Conservation (phyloP, 1,140 invertebrate genomes). For the Octopus bimaculoides region DNA sequence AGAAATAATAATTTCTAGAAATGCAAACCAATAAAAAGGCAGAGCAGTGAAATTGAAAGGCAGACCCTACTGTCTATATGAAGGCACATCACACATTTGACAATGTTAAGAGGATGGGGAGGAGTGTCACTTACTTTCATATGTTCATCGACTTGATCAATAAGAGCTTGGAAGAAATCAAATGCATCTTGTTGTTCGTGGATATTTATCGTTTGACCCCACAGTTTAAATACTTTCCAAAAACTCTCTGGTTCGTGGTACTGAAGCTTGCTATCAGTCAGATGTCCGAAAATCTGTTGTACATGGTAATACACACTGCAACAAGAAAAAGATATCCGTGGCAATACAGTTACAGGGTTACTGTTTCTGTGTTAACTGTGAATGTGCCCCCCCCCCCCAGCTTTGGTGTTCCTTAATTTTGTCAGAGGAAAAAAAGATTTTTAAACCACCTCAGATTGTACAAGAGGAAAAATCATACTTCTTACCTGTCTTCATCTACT, state of each 20-base stretch:
- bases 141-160: conserved; percentile 52
- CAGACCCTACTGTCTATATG: no score
- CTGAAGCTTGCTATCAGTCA: conserved; percentile 53
- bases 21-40: no score
- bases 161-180: conserved; percentile 53
- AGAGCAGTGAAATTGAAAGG: no score
- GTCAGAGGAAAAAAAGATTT: no score
- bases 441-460: no score
- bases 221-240: conserved; percentile 54
- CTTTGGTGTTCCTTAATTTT: no score
- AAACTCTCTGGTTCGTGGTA: conserved; percentile 54
- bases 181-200: conserved; percentile 55
- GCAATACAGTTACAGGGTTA: no score
- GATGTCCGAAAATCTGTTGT: conserved; percentile 54
- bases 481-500: conserved; percentile 53
- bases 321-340: conserved; percentile 13
- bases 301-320: conserved; percentile 54
- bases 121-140: conserved; percentile 37
- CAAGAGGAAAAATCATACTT: background rate
- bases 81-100: no score
- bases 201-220: conserved; percentile 53
- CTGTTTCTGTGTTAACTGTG: no score
- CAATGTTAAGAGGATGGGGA: no score
- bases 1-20: no score
- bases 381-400: no score